Conservation (phyloP, 2,797 vertebrate species). For the Meriones psammophilus region DNA sequence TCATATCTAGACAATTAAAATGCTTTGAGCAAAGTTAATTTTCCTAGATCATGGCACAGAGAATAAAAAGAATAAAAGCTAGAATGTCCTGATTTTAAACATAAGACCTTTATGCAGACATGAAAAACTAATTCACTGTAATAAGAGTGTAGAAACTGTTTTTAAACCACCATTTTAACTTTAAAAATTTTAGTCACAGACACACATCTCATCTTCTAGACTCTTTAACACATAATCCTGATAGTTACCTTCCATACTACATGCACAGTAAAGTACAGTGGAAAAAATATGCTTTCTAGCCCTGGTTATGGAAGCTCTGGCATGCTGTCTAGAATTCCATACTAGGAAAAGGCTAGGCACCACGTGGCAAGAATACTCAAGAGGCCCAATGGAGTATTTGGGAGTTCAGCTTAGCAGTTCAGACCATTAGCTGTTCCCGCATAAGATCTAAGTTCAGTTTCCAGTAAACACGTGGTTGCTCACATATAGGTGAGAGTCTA, state of each 20-base stretch:
- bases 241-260: background rate
- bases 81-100: constrained; percentile 21
- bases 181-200: background rate
- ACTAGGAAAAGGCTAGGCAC: background rate
- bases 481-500: background rate
- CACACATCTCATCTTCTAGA: background rate
- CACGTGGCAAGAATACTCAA: background rate
- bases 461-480: background rate
- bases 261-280: background rate
- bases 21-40: constrained; percentile 32
- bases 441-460: background rate
- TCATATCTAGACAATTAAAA: constrained; percentile 55
- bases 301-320: background rate
- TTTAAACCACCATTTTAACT: background rate
- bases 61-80: constrained; percentile 25
- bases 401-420: background rate
- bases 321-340: background rate
- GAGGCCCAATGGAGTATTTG: accelerated
- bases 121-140: background rate
- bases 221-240: background rate
- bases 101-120: background rate
- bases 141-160: background rate
- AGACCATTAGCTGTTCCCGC: background rate
- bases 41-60: constrained; percentile 25
- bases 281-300: background rate